Base-by-base conservation (phyloP, 2,888 invertebrate genomes). In the Adelphocoris suturalis region DNA sequence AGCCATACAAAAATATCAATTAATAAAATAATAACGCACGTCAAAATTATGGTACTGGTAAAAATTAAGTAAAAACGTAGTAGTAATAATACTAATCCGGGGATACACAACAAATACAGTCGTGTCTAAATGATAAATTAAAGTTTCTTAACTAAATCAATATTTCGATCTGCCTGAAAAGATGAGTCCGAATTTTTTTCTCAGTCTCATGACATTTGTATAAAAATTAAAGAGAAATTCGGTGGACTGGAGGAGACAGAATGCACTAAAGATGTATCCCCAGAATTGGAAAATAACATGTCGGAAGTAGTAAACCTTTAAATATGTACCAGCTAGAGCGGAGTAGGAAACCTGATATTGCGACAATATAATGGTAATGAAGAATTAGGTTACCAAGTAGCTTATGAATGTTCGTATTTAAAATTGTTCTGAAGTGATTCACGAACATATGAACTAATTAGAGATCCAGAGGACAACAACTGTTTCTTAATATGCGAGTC, bases 61-160 rank as follows among this genome's bases (percentile, higher is more conserved):
- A n/a, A 68, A 68, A 23, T 68, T 68, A 68, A 23, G 23, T 68
- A 27, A 23, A 23, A 19, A 23, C 19, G 19, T 27, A 68, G 68
- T 23, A 68, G 68, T 23, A 68, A 47, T 78, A 78, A 78, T 78
- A 78, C 78, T 78, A 14, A 76, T 3, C 14, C 28, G 46, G 37
- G 78, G 78, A 78, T 78, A 46, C 78, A 78, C n/a, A n/a, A n/a
- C n/a, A n/a, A n/a, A n/a, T n/a, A n/a, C 68, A 68, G 68, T 68
- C 9, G 23, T 68, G 68, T 68, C 12, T 52, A 7, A 52, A 68
- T 19, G 13, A 23, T 5, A 68, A 68, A 68, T 23, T 68, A 68
- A 11, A 68, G 9, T 61, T 61, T 0, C 61, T 61, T 68, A 12
- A 27, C 19, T 13, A 47, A 80, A 80, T 37, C 28, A 37, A 47